Evolutionary conservation across 2,888 invertebrate species (phyloP), one percentile per base, ranked within the genome.

Genomic region (Lottia gigantea): DNA sequence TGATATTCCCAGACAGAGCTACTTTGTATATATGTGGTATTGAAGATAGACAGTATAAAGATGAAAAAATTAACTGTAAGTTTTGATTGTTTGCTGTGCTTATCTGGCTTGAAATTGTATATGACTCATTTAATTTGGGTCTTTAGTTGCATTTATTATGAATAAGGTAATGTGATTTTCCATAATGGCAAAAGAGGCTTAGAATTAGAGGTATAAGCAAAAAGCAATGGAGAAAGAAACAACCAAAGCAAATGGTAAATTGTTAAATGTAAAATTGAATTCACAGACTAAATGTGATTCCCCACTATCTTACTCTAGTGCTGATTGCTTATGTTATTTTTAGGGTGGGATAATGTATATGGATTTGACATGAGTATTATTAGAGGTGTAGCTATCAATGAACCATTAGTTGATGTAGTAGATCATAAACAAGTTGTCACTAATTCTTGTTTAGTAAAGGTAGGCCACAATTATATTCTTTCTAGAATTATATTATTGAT

Each of bases 331-430:
- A 63, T 8, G 4, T 26, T 71, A 40, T 55, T 79, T 82, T 25
- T 78, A 89, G 91, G 90, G 98, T 99, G 99, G 99, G 97, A 98
- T 86, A 96, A 96, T 90, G 99, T 99, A 1, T 99, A 99, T 85
- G 99, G 99, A 66, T 99, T 99, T 87, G 96, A 99, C 89, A 99
- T 99, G 99, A 96, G 96, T 82, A 96, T 96, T 81, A 98, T 99
- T 87, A 92, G 98, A 68, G 95, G 97, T 90, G 96, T 98, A 74
- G 99, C 99, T 23, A 97, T 99, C 79, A 95, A 95, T 49, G 99
- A 99, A 90, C 99, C 99, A 0, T 91, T 99, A 1, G 99, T 99
- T 0, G 99, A 99, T 89, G 96, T 98, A 16, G 99, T 99, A 1
- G 98, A 99, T 89, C 95, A 97, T 3, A 98, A 97, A 87, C 98